Evolutionary conservation across 2,888 invertebrate species (phyloP).

Genomic region (Dicycla oo): DNA sequence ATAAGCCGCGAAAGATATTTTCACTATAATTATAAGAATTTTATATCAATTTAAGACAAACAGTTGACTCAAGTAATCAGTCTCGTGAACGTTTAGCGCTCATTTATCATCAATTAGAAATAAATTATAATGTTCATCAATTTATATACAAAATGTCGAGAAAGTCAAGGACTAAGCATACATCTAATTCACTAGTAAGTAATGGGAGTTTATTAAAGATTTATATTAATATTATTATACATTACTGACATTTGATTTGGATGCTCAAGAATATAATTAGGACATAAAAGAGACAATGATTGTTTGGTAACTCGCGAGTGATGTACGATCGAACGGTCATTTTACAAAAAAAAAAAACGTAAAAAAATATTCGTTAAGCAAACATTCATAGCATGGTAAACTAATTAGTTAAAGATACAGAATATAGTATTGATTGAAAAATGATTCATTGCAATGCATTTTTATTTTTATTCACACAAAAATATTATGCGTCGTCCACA

Average conservation of each 20-base stretch:
- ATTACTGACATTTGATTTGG: slow-evolving; percentile 64
- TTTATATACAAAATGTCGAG: slow-evolving; percentile 69
- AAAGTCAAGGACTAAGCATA: slow-evolving; percentile 59
- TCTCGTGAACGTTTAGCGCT: slow-evolving; percentile 77
- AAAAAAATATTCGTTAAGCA: slow-evolving; percentile 38
- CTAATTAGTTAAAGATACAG: slow-evolving; percentile 54
- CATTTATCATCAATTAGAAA: slow-evolving; percentile 73
- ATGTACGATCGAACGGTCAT: slow-evolving; percentile 49
- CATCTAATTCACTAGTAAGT: slow-evolving; percentile 53
- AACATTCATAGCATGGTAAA: slow-evolving; percentile 38
- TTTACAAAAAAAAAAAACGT: slow-evolving; percentile 28
- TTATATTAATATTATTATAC: slow-evolving; percentile 39
- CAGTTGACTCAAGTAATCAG: slow-evolving; percentile 76
- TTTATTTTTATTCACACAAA: slow-evolving; percentile 63
- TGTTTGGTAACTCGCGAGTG: slow-evolving; percentile 54
- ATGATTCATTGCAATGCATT: slow-evolving; percentile 67
- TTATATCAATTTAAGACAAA: slow-evolving; percentile 61
- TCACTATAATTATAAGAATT: slow-evolving; percentile 58
- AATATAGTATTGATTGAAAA: slow-evolving; percentile 67
- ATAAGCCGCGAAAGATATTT: slow-evolving; percentile 66
- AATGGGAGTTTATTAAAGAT: slow-evolving; percentile 50
- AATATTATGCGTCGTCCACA: slow-evolving; percentile 59
- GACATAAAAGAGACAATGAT: slow-evolving; percentile 62
- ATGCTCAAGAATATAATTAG: slow-evolving; percentile 52
- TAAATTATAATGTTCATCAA: slow-evolving; percentile 73